Conservation (phyloP, 1,140 invertebrate species). For the Coenobita brevimanus region DNA sequence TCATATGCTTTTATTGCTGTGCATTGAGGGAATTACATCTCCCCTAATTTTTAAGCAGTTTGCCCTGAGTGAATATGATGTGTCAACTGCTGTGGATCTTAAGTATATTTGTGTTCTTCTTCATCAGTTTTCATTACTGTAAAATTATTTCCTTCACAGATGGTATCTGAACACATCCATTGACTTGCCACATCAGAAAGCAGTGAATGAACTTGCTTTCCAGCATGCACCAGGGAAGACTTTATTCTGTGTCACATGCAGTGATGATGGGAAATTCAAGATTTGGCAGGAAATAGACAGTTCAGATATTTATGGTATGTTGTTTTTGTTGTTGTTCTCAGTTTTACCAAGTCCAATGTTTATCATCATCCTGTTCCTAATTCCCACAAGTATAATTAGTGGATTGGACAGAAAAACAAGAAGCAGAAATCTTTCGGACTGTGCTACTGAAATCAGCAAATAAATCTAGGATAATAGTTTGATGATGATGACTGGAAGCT, state of each 20-base stretch:
- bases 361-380: not conserved
- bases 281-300: slow-evolving; percentile 80
- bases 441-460: not conserved
- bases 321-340: not conserved
- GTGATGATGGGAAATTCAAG: slow-evolving; percentile 83
- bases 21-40: too few relatives aligned
- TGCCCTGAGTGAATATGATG: too few relatives aligned
- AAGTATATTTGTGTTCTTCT: too few relatives aligned
- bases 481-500: too few relatives aligned
- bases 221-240: slow-evolving; percentile 74
- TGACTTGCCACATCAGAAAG: slow-evolving; percentile 81
- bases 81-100: too few relatives aligned
- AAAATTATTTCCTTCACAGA: slow-evolving; percentile 75
- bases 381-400: not conserved
- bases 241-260: slow-evolving; percentile 78
- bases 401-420: not conserved
- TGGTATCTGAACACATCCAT: slow-evolving; percentile 84
- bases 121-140: too few relatives aligned
- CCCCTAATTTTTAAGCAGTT: too few relatives aligned
- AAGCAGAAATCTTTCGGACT: too few relatives aligned
- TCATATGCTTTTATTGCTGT: too few relatives aligned
- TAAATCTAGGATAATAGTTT: too few relatives aligned
- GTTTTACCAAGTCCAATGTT: not conserved
- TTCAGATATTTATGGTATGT: slow-evolving; percentile 75
- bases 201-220: slow-evolving; percentile 79